Evolutionary conservation across 2,113 vertebrate genomes (phyloP), one percentile per base, ranked within the genome.

Genomic region (Oceanites oceanicus): DNA sequence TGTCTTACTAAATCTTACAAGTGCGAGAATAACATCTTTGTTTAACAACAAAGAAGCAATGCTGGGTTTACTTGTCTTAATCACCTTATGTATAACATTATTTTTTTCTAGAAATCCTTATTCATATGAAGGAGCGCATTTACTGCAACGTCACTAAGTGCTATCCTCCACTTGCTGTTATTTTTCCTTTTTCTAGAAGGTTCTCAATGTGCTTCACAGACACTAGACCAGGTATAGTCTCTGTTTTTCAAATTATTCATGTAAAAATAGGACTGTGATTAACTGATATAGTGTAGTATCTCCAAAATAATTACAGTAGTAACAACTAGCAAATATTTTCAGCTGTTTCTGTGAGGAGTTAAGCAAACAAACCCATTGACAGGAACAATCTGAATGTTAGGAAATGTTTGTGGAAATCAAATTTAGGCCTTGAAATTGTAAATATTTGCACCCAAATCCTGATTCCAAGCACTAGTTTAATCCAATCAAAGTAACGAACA

Each of bases 11-110:
- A 96, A 22, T 63, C 94, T 95, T 81, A 66, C 50, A 96, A 97
- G 94, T 92, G 83, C 2, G 7, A 97, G 96, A 97, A 98, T 92
- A 96, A 96, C 96, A 96, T 94, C 95, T 98, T 97, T 98, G 97
- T 98, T 93, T 97, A 96, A 94, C 82, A 97, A 98, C 96, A 98
- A 96, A 97, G 88, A 34, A 78, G 88, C 87, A 94, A 66, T 63
- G 92, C 93, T 96, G 80, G 85, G 86, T 97, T 97, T 96, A 92
- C 78, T 92, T 96, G 93, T 92, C 96, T 96, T 92, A 97, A 94
- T 96, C 97, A 94, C 82, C 77, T 97, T 97, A 94, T 96, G 92
- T 91, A 76, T 62, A 95, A 71, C 92, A 94, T 96, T 77, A 96
- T 96, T 94, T 95, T 94, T 96, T 38, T 38, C 95, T 96, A 71